These are phyloP conservation scores for Scopus umbretta DNA, from an alignment of 2,113 vertebrate genomes.

Conservation along the genomic window DNA sequence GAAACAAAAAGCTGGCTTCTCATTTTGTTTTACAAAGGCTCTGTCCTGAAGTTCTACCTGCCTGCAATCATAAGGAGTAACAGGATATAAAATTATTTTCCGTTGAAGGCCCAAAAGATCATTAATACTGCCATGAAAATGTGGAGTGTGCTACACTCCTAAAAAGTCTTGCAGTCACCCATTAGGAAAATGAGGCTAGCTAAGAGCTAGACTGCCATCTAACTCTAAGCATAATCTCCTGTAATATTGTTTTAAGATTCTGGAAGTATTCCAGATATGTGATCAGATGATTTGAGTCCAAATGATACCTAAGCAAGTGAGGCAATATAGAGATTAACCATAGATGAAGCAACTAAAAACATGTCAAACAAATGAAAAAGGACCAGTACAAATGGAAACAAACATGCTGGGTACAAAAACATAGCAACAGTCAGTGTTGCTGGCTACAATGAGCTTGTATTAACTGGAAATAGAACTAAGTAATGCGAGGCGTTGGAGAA, in stretches of 20 bases:
- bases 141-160: not conserved
- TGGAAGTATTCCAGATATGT: not conserved
- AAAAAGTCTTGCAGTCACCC: not conserved
- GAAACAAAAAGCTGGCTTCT: not conserved
- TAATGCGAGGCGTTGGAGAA: not conserved
- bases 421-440: conserved; percentile 37
- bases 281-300: conserved; percentile 8
- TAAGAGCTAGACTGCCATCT: conserved; percentile 12
- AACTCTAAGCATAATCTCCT: not conserved
- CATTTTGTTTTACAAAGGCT: not conserved
- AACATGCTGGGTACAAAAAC: not conserved
- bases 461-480: conserved; percentile 46
- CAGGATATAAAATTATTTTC: not conserved
- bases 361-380: not conserved
- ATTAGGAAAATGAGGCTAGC: not conserved
- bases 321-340: conserved; percentile 11
- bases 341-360: conserved; percentile 9
- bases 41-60: not conserved
- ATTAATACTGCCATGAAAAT: not conserved
- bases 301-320: conserved; percentile 16
- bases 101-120: not conserved
- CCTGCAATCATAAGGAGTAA: not conserved
- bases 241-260: not conserved
- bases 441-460: conserved; percentile 10
- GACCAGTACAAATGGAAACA: conserved; percentile 10